phyloP scores from a whole-genome alignment of 2,113 vertebrate species.

The Solea senegalensis region DNA sequence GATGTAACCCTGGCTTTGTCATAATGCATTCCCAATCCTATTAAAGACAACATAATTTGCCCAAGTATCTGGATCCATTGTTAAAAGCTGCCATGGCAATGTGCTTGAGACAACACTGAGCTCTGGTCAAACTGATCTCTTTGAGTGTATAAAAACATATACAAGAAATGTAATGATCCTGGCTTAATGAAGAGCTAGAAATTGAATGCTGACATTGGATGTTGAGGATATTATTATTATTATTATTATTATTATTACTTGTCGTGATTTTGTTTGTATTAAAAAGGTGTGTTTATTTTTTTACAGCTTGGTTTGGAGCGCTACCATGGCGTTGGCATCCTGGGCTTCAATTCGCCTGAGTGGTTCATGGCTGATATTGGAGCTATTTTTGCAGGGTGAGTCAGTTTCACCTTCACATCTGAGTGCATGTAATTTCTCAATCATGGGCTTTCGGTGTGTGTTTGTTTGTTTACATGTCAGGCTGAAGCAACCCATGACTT shows the following conservation, averaged over 20 bases:
- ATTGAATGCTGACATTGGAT: not conserved
- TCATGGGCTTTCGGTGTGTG: not conserved
- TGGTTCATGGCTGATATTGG: conserved; percentile 91
- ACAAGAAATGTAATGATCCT: too few species aligned
- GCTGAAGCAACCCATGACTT: not conserved
- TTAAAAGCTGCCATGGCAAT: not conserved
- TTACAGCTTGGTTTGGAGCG: conserved; percentile 90
- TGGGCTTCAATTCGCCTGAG: conserved; percentile 92
- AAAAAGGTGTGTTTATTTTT: conserved; percentile 31
- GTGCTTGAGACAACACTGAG: not conserved
- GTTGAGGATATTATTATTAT: not conserved
- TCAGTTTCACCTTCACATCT: conserved; percentile 42
- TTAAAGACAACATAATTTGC: not conserved
- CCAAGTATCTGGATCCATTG: not conserved
- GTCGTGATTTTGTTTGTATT: not conserved
- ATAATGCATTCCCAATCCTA: too few species aligned
- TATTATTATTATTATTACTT: too few species aligned
- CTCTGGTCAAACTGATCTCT: not conserved
- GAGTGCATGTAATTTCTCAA: not conserved
- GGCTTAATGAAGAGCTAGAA: too few species aligned
- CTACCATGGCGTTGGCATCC: conserved; percentile 90
- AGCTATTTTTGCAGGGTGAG: conserved; percentile 92
- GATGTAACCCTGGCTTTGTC: too few species aligned
- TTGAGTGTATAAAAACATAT: not conserved
- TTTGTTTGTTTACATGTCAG: not conserved